These are phyloP conservation scores for Caenorhabditis sp. DNA, from an alignment of 2,888 invertebrate genomes.

Conservation along the genomic window DNA sequence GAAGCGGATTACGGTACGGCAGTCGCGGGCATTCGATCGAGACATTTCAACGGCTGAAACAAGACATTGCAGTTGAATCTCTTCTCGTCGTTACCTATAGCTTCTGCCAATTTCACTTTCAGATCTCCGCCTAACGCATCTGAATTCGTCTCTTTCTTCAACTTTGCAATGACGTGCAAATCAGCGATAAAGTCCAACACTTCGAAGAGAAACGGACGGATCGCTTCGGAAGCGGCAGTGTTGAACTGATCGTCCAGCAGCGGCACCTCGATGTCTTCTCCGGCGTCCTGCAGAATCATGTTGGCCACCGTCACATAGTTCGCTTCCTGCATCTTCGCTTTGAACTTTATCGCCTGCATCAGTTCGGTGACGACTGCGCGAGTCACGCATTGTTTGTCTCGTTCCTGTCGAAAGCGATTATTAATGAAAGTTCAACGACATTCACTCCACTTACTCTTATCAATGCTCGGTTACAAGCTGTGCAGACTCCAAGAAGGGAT, in stretches of 20 bases:
- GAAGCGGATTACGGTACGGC: constrained; percentile 75
- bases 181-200: constrained; percentile 95
- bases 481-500: constrained; percentile 89
- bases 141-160: constrained; percentile 83
- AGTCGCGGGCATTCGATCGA: constrained; percentile 71
- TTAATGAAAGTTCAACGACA: too few relatives aligned
- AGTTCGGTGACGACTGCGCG: constrained; percentile 93
- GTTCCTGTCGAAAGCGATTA: constrained; percentile 83
- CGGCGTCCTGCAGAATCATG: constrained; percentile 74
- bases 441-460: constrained; percentile 79
- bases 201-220: constrained; percentile 92
- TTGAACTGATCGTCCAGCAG: constrained; percentile 79
- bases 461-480: constrained; percentile 91
- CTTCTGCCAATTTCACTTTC: constrained; percentile 85
- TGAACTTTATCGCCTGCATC: constrained; percentile 94
- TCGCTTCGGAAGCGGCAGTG: constrained; percentile 93
- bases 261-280: constrained; percentile 67
- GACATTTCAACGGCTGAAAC: constrained; percentile 64
- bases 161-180: constrained; percentile 94
- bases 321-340: constrained; percentile 92
- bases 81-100: too few relatives aligned
- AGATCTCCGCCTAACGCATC: constrained; percentile 92
- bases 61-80: background rate
- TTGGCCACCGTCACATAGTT: constrained; percentile 94
- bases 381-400: constrained; percentile 93